Percentiles rank a stretch among this genome's conserved stretches.
Evolutionary conservation across 2,888 invertebrate genomes (phyloP).

Genomic region (Operophtera brumata): DNA sequence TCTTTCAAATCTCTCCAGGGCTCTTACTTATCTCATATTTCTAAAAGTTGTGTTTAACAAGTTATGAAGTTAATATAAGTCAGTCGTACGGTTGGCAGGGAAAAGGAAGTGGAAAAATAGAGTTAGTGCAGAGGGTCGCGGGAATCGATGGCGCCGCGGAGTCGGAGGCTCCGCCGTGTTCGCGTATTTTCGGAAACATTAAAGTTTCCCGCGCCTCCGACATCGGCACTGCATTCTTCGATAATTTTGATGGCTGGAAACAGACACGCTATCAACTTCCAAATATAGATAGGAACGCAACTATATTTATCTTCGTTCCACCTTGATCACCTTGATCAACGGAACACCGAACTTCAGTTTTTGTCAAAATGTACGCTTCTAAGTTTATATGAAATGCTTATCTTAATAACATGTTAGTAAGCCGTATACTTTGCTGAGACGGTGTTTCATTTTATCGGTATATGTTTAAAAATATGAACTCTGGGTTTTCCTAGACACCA

Average conservation of each 20-base stretch:
- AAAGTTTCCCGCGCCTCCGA: slow-evolving; percentile 42
- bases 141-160: slow-evolving; percentile 62
- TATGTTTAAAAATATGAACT: slow-evolving; percentile 7
- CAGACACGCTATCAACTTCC: slow-evolving; percentile 26
- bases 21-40: slow-evolving; percentile 67
- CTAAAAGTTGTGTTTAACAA: slow-evolving; percentile 71
- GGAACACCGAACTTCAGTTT: slow-evolving; percentile 8
- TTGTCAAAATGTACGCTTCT: slow-evolving; percentile 13
- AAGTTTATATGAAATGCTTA: slow-evolving; percentile 21
- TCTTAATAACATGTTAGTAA: slow-evolving; percentile 17
- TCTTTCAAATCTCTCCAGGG: slow-evolving; percentile 60
- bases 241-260: slow-evolving; percentile 27
- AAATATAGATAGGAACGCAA: slow-evolving; percentile 23
- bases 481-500: neutral
- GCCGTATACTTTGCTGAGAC: slow-evolving; percentile 13
- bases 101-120: slow-evolving; percentile 67
- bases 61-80: slow-evolving; percentile 74
- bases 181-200: slow-evolving; percentile 41
- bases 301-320: slow-evolving; percentile 13
- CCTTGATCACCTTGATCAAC: slow-evolving; percentile 15
- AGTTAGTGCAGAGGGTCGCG: slow-evolving; percentile 55
- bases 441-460: slow-evolving; percentile 8
- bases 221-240: slow-evolving; percentile 41
- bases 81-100: slow-evolving; percentile 58
- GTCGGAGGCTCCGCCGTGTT: slow-evolving; percentile 42